phyloP scores from a whole-genome alignment of 2,113 vertebrate species.

The Eclectus roratus region DNA sequence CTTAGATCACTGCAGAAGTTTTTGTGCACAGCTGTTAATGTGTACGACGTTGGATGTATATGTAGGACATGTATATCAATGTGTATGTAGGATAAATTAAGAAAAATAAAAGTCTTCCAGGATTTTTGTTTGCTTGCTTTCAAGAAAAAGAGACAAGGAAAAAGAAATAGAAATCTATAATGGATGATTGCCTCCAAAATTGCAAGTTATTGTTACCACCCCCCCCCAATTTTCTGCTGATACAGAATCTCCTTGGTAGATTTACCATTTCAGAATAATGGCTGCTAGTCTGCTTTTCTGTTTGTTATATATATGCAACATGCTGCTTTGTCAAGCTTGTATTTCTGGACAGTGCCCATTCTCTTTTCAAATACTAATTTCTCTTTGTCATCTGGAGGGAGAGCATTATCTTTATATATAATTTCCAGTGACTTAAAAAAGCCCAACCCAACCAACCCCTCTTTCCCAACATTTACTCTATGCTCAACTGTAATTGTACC shows the following conservation, averaged over 20 bases:
- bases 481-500: not conserved
- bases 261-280: not conserved
- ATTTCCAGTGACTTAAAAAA: not conserved
- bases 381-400: not conserved
- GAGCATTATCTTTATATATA: not conserved
- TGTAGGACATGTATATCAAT: not conserved
- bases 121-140: not conserved
- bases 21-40: not conserved
- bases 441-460: not conserved
- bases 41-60: rapidly evolving
- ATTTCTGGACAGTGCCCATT: not conserved
- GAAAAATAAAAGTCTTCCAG: not conserved
- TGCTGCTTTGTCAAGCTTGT: not conserved
- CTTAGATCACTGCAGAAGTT: not conserved
- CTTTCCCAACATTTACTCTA: not conserved
- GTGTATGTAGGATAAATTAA: not conserved
- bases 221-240: not conserved
- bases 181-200: not conserved
- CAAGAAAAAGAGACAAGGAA: not conserved
- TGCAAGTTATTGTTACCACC: not conserved
- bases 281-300: not conserved
- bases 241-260: not conserved
- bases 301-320: not conserved
- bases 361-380: not conserved
- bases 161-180: not conserved